Evolutionary conservation across 2,113 vertebrate species (phyloP).

Genomic region (Hippocampus comes): DNA sequence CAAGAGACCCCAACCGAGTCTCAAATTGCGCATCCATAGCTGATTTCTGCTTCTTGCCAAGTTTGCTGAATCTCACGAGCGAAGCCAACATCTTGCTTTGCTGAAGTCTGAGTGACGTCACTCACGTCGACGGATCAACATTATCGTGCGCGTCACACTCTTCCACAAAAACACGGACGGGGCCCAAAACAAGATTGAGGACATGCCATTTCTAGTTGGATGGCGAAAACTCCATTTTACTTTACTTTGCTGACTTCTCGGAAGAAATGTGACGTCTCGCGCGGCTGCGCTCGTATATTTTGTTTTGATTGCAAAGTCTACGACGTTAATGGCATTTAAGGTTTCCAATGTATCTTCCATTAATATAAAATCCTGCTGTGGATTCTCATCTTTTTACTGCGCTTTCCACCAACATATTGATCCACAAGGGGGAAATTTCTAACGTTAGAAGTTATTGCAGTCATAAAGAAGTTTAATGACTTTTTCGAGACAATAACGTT

Average conservation of each 20-base stretch:
- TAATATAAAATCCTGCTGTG: neutral
- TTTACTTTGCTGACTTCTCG: neutral
- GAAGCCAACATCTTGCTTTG: no score
- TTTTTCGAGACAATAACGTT: neutral
- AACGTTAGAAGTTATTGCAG: constrained; percentile 1
- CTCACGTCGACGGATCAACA: no score
- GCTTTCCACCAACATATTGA: neutral
- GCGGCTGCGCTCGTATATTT: neutral
- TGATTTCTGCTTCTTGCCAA: no score
- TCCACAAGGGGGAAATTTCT: neutral
- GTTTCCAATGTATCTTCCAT: neutral
- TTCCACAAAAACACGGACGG: no score
- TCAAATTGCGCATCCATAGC: no score
- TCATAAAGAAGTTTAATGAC: neutral
- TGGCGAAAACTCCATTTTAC: neutral
- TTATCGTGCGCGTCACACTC: no score
- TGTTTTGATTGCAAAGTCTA: neutral
- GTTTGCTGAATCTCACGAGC: no score
- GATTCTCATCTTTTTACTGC: neutral
- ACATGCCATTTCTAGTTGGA: neutral
- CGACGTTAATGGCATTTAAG: neutral
- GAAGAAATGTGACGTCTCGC: neutral
- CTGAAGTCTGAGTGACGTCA: no score
- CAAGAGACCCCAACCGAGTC: no score
- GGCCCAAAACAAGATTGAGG: neutral